Evolutionary conservation across 2,113 vertebrate species (phyloP).

Genomic region (Solenodon paradoxus): DNA sequence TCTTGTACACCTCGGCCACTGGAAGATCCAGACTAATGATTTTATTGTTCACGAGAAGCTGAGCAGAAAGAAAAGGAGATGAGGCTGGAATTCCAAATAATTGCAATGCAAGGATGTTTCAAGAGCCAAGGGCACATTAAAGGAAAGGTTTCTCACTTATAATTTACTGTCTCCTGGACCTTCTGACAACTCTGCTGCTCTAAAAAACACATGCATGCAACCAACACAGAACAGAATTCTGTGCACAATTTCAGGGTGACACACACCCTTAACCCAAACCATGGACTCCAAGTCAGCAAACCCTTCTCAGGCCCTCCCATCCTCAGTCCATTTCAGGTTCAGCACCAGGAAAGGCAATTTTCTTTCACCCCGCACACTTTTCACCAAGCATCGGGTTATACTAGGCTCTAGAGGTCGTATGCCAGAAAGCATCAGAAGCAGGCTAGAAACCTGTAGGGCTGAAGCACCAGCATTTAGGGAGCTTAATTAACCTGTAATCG

Average conservation of each 20-base stretch:
- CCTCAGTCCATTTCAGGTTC: neutral
- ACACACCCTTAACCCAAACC: neutral
- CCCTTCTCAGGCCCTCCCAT: neutral
- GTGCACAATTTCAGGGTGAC: neutral
- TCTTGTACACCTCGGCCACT: conserved; percentile 98
- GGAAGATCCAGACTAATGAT: conserved; percentile 98
- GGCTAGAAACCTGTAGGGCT: neutral
- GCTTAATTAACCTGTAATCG: neutral
- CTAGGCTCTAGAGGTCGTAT: neutral
- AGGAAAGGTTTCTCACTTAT: neutral
- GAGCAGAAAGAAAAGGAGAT: conserved; percentile 38
- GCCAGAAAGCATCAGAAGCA: neutral
- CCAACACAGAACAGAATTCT: neutral
- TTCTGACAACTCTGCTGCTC: neutral
- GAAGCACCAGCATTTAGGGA: neutral
- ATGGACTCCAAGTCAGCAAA: neutral
- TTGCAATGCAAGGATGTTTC: neutral
- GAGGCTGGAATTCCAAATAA: conserved; percentile 9
- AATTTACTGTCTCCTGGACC: neutral
- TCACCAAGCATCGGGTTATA: neutral
- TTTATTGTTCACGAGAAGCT: conserved; percentile 99
- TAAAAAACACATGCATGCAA: neutral
- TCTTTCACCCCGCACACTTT: neutral
- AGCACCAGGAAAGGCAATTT: neutral
- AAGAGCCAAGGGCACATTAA: neutral